Evolutionary conservation across 2,888 invertebrate species (phyloP).

Genomic region (Acrobasis repandana): DNA sequence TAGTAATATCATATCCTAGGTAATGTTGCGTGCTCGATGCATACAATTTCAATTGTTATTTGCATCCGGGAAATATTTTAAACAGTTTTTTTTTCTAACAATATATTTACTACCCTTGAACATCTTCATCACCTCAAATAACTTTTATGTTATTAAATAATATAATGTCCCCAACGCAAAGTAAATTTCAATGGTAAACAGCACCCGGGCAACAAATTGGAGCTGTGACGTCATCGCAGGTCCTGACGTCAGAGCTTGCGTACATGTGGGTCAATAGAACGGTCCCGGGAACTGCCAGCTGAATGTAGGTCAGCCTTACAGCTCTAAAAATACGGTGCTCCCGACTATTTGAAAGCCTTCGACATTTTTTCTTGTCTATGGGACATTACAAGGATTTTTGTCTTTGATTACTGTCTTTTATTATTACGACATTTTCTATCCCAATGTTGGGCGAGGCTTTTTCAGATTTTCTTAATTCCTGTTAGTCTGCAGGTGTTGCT

Average conservation of each 20-base stretch:
- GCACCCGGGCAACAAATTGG: conserved; percentile 63
- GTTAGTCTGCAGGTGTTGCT: no score
- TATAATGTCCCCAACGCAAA: background rate
- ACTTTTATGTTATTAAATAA: conserved; percentile 64
- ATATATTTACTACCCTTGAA: background rate
- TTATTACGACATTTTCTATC: no score
- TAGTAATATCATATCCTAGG: no score
- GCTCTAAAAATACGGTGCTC: conserved; percentile 62
- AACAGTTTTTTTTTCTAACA: no score
- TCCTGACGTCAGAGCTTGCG: conserved; percentile 73
- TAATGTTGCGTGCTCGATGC: no score
- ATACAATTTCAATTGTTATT: no score
- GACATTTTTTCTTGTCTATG: background rate
- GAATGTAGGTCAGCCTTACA: conserved; percentile 64
- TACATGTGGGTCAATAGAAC: conserved; percentile 78
- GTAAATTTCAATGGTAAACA: conserved; percentile 40
- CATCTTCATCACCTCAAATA: background rate
- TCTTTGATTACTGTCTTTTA: no score
- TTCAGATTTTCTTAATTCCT: no score
- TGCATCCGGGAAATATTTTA: no score
- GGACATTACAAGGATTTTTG: no score
- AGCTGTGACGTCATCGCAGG: conserved; percentile 64
- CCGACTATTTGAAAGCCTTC: conserved; percentile 7
- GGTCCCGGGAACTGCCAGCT: conserved; percentile 64
- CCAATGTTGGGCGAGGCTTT: no score